Evolutionary conservation across 2,888 invertebrate species (phyloP).

Genomic region (Nesidiocoris tenuis): DNA sequence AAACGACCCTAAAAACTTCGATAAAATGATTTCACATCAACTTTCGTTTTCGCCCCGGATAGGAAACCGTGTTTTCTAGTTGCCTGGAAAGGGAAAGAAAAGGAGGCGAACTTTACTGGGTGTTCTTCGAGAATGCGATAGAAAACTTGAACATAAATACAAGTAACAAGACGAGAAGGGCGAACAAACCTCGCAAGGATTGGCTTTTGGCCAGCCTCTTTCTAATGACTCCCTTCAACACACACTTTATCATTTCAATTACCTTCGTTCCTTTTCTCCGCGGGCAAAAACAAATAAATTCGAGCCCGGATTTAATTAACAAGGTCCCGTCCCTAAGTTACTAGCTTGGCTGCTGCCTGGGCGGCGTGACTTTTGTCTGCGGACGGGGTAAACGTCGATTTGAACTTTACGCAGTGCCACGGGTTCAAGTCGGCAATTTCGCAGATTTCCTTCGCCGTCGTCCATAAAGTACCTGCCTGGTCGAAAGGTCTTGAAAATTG

Average conservation of each 20-base stretch:
- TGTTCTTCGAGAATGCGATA: conserved; percentile 18
- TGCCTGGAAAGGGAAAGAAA: too few species aligned
- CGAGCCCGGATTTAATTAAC: conserved; percentile 41
- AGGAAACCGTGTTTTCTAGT: too few species aligned
- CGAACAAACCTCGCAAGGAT: conserved; percentile 23
- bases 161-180: conserved; percentile 37
- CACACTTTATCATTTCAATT: conserved; percentile 43
- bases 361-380: background rate
- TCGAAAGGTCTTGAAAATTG: too few species aligned
- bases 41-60: too few species aligned
- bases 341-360: background rate
- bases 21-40: too few species aligned
- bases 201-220: conserved; percentile 29
- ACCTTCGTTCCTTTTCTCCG: conserved; percentile 23
- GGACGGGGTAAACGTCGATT: conserved; percentile 3
- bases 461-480: too few species aligned
- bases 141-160: conserved; percentile 39
- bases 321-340: conserved; percentile 14
- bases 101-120: conserved; percentile 18
- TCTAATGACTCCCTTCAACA: conserved; percentile 42
- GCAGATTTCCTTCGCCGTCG: too few species aligned
- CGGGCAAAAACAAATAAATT: conserved; percentile 42
- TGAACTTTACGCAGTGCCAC: background rate
- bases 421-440: too few species aligned
- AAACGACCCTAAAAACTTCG: too few species aligned